Conservation (phyloP, 2,113 vertebrate species). For the Carassius auratus region DNA sequence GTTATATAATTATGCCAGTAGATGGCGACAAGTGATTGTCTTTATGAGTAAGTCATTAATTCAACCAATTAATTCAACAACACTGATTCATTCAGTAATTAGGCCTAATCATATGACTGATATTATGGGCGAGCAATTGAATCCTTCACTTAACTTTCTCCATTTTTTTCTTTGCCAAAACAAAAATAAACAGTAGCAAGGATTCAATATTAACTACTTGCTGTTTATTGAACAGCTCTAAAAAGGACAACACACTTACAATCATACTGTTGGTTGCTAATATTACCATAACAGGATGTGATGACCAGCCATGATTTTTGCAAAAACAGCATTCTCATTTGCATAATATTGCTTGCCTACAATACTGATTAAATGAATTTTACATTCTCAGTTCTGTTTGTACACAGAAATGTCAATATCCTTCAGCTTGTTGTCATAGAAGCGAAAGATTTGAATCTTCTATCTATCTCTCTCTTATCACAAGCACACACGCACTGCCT, state of each 20-base stretch:
- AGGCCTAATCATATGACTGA: too few relatives aligned
- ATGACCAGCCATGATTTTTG: neutral
- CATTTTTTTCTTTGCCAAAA: too few relatives aligned
- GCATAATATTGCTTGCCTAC: neutral
- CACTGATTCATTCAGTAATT: neutral
- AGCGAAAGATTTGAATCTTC: neutral
- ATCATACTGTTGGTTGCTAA: neutral
- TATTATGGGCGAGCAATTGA: too few relatives aligned
- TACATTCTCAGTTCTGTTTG: neutral
- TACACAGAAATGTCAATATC: neutral
- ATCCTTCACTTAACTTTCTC: too few relatives aligned
- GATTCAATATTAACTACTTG: too few relatives aligned
- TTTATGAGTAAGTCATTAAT: too few relatives aligned
- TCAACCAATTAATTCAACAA: neutral
- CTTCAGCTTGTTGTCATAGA: slow-evolving; percentile 2
- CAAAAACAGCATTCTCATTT: neutral
- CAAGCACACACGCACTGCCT: neutral
- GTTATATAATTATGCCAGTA: too few relatives aligned
- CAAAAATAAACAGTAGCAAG: too few relatives aligned
- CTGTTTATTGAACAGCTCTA: too few relatives aligned
- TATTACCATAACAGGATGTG: neutral
- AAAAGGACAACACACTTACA: neutral
- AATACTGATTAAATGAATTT: neutral
- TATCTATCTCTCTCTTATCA: neutral
- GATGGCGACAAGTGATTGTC: too few relatives aligned